Evolutionary conservation across 2,888 invertebrate species (phyloP).

Genomic region (Calliopum simillimum): DNA sequence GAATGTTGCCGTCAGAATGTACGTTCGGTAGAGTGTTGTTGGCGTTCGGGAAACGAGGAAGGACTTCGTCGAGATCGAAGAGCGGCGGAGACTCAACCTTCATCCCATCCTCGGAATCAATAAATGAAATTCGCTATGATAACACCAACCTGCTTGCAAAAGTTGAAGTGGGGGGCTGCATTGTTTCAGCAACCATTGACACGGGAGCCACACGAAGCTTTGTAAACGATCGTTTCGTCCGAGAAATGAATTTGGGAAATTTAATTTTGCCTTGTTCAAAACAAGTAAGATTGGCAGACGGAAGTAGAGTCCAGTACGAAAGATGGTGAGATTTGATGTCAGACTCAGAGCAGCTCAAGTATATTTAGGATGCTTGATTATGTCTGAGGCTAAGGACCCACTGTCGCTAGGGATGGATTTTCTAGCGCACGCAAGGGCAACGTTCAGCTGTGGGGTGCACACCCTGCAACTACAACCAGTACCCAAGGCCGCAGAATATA

Average conservation of each 20-base stretch:
- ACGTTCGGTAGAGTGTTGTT: neutral
- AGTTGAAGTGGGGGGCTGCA: neutral
- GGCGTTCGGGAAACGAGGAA: neutral
- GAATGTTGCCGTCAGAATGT: neutral
- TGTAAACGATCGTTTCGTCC: neutral
- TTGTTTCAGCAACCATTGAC: constrained; percentile 3
- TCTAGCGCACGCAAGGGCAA: too few species aligned
- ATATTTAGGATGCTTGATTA: neutral
- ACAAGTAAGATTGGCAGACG: neutral
- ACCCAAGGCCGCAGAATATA: too few species aligned
- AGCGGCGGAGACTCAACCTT: neutral
- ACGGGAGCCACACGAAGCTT: constrained; percentile 15
- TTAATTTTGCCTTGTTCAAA: too few species aligned
- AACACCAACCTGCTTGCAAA: neutral
- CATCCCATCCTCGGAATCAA: neutral
- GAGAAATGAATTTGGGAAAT: too few species aligned
- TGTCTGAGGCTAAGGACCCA: neutral
- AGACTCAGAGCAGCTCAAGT: neutral
- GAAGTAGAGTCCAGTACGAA: neutral
- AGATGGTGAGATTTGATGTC: neutral
- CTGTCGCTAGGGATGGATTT: too few species aligned
- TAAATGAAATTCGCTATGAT: neutral
- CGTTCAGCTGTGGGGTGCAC: too few species aligned
- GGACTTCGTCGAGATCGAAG: neutral
- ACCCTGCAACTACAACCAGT: too few species aligned